A percentile compares a stretch with the other conserved stretches of the same genome.
Evolutionary conservation across 1,140 invertebrate species (phyloP).

Genomic region (Temnothorax curvispinosus): DNA sequence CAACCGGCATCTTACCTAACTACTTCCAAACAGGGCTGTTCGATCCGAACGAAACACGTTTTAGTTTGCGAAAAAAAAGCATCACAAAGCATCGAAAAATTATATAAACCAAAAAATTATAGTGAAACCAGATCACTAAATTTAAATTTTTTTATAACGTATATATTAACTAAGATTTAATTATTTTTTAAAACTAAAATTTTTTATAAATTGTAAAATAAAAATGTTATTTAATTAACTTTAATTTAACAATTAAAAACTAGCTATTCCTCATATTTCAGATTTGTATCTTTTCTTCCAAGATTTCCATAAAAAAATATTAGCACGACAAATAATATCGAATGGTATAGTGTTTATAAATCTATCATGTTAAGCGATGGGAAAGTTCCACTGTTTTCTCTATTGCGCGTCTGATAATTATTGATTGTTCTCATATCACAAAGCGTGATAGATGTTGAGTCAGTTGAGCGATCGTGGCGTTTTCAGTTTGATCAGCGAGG

Average conservation of each 20-base stretch:
- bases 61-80: constrained; percentile 19
- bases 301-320: too few relatives aligned
- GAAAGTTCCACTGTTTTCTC: constrained; percentile 14
- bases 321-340: background rate
- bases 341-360: background rate
- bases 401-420: constrained; percentile 12
- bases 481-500: constrained; percentile 26
- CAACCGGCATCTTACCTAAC: constrained; percentile 11
- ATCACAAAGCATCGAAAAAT: background rate
- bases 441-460: constrained; percentile 31
- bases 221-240: background rate
- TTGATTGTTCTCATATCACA: constrained; percentile 24
- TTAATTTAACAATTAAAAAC: background rate
- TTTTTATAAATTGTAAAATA: background rate
- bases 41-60: background rate
- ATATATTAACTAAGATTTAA: background rate
- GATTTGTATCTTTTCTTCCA: background rate
- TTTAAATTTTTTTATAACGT: background rate
- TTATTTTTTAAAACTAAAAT: background rate
- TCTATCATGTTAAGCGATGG: background rate
- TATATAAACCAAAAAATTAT: background rate
- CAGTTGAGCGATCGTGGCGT: constrained; percentile 12
- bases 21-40: background rate
- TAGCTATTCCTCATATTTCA: background rate
- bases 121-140: background rate